These are phyloP conservation scores for Polyploca ridens DNA, from an alignment of 2,888 invertebrate species.

Conservation along the genomic window DNA sequence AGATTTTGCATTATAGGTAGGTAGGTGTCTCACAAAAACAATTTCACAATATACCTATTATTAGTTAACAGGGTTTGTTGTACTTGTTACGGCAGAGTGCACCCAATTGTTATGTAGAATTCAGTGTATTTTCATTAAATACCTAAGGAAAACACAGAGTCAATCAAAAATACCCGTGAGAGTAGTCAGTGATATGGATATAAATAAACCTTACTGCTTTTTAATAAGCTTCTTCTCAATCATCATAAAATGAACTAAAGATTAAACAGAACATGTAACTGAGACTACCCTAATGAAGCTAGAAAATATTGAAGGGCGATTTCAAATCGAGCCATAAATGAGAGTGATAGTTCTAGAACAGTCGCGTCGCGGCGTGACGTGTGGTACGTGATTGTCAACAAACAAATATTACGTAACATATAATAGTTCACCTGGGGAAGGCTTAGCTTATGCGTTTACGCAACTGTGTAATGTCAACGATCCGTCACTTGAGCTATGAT, in stretches of 20 bases:
- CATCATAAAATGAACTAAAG: no score
- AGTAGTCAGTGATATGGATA: no score
- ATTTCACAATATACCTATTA: neutral
- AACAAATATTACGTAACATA: conserved; percentile 31
- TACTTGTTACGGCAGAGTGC: neutral
- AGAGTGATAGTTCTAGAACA: neutral
- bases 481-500: neutral
- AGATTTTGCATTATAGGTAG: neutral
- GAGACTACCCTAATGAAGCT: no score
- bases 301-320: no score
- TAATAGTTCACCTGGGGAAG: conserved; percentile 37
- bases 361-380: neutral
- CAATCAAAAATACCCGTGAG: no score
- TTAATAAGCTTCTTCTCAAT: no score
- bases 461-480: conserved; percentile 20
- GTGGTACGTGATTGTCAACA: neutral
- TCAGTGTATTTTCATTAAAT: neutral
- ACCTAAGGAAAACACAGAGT: no score
- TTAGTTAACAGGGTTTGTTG: neutral
- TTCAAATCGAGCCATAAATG: neutral
- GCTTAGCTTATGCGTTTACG: conserved; percentile 29
- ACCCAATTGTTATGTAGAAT: neutral
- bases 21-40: conserved; percentile 3
- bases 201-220: no score
- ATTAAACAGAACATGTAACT: no score